These are phyloP conservation scores for Crotophaga sulcirostris DNA, from an alignment of 2,113 vertebrate genomes.

Conservation along the genomic window DNA sequence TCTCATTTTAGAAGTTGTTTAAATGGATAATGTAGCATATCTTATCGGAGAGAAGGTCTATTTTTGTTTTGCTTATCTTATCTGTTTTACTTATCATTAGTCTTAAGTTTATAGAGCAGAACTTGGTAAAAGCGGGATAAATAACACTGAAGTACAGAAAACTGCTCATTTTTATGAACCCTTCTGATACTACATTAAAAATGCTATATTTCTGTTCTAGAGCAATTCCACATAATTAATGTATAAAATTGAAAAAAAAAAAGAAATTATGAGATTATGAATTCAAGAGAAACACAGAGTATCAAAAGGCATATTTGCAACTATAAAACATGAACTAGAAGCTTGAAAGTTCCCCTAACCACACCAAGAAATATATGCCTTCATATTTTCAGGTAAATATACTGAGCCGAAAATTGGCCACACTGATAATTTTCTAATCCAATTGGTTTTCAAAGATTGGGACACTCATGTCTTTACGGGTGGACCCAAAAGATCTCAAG, in stretches of 20 bases:
- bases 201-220: neutral
- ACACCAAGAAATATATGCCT: neutral
- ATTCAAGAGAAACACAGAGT: neutral
- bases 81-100: slow-evolving; percentile 58
- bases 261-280: neutral
- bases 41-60: slow-evolving; percentile 20
- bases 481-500: no score
- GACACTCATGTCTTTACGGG: neutral
- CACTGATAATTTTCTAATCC: neutral
- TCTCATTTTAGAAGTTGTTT: slow-evolving; percentile 21
- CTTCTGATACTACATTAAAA: neutral
- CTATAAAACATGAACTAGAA: neutral
- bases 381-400: neutral
- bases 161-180: neutral
- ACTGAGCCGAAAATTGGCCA: neutral
- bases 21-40: slow-evolving; percentile 48
- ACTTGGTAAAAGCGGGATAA: slow-evolving; percentile 9
- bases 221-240: neutral
- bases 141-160: neutral
- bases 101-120: slow-evolving; percentile 43
- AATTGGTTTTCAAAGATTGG: neutral
- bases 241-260: neutral
- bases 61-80: slow-evolving; percentile 56
- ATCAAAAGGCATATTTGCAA: neutral
- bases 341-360: neutral